A percentile compares a stretch with the other conserved stretches of the same genome.
These are phyloP conservation scores for Tipula helvola DNA, from an alignment of 2,888 invertebrate genomes.

Conservation along the genomic window DNA sequence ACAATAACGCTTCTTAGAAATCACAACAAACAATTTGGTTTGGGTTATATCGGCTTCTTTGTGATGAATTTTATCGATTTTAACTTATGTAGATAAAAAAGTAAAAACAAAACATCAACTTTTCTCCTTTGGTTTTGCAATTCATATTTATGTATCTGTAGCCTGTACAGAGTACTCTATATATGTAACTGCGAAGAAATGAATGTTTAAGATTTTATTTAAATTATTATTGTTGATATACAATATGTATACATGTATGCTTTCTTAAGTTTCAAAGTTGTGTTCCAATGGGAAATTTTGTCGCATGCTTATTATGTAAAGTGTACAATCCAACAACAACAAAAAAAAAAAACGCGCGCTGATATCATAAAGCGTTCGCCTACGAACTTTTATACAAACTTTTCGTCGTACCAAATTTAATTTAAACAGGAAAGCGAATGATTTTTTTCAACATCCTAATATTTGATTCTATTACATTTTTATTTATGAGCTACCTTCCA, in stretches of 20 bases:
- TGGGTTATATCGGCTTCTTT: not conserved
- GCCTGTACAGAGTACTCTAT: not conserved
- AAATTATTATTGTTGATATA: not conserved
- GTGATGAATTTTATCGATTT: not conserved
- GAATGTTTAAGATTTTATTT: not conserved
- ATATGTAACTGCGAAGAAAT: no score
- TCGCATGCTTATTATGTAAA: no score
- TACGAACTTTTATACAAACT: no score
- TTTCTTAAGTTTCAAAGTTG: not conserved
- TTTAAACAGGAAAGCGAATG: not conserved
- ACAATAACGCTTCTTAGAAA: not conserved
- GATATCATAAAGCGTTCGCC: no score
- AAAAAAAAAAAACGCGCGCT: no score
- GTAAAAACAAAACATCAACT: not conserved
- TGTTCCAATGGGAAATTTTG: not conserved
- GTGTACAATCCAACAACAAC: no score
- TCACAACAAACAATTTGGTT: not conserved
- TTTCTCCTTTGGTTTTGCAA: not conserved
- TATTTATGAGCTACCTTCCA: not conserved
- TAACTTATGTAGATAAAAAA: not conserved
- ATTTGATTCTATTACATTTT: not conserved
- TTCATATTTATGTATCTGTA: not conserved
- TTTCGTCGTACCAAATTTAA: no score
- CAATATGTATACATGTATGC: not conserved
- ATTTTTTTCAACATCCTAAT: not conserved